Conservation (phyloP, 2,113 vertebrate species). For the Dasypus novemcinctus region DNA sequence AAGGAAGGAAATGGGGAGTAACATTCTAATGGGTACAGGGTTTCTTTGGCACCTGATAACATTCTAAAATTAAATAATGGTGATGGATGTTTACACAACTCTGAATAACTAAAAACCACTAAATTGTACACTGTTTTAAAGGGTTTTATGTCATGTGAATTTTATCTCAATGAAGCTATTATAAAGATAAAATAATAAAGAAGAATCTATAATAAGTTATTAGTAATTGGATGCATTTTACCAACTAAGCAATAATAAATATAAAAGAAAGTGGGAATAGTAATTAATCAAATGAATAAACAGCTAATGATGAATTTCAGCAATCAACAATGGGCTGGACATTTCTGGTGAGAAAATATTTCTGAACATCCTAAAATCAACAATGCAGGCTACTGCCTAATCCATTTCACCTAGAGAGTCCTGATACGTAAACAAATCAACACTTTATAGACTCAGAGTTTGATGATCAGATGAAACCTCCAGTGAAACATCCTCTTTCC, state of each 20-base stretch:
- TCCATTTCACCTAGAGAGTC: neutral
- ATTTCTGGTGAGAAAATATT: neutral
- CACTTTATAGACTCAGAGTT: neutral
- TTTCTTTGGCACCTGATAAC: too few relatives aligned
- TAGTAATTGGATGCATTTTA: neutral
- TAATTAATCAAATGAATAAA: constrained; percentile 15
- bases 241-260: neutral
- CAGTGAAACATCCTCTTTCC: neutral
- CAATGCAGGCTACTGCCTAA: neutral
- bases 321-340: neutral
- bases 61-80: constrained; percentile 10
- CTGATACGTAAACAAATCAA: constrained; percentile 5
- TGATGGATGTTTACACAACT: neutral
- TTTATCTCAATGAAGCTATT: neutral
- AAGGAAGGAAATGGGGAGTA: neutral
- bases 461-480: constrained; percentile 24
- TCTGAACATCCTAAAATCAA: constrained; percentile 1
- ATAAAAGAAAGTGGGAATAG: neutral
- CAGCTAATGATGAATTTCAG: constrained; percentile 27
- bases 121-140: neutral
- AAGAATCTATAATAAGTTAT: neutral
- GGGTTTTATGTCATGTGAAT: neutral
- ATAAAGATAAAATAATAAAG: neutral
- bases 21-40: too few relatives aligned
- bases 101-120: neutral